A percentile compares a stretch with the other conserved stretches of the same genome.
Conservation (phyloP, 1,140 invertebrate genomes). For the Acromyrmex charruanus region DNA sequence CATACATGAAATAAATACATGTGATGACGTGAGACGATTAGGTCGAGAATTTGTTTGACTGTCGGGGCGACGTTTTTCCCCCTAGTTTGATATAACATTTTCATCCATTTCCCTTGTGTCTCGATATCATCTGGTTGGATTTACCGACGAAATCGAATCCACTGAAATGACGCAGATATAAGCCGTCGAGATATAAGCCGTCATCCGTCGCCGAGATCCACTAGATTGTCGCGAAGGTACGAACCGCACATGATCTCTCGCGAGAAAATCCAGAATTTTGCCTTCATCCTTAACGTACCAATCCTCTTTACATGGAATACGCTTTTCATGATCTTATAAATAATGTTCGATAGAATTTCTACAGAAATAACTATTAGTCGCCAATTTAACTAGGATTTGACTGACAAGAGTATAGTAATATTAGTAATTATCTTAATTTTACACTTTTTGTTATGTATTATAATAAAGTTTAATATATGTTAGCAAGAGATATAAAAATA, state of each 20-base stretch:
- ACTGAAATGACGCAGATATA: slow-evolving; percentile 47
- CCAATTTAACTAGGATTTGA: background rate
- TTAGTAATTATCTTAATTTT: background rate
- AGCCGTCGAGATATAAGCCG: slow-evolving; percentile 22
- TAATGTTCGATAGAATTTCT: slow-evolving; percentile 10
- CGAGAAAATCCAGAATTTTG: slow-evolving; percentile 28
- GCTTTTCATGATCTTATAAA: slow-evolving; percentile 8
- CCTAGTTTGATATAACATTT: slow-evolving; percentile 28
- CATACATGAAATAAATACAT: background rate
- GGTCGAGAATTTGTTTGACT: slow-evolving; percentile 37
- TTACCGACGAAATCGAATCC: slow-evolving; percentile 39
- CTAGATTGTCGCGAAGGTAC: slow-evolving; percentile 39
- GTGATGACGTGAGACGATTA: background rate
- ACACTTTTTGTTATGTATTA: background rate
- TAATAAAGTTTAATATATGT: slow-evolving; percentile 5
- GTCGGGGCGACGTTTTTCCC: background rate
- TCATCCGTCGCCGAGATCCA: slow-evolving; percentile 29
- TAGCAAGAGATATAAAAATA: background rate
- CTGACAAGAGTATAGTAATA: background rate
- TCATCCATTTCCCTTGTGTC: slow-evolving; percentile 40
- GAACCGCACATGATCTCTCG: background rate
- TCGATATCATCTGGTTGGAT: slow-evolving; percentile 51
- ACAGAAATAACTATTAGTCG: background rate
- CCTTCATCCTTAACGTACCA: background rate
- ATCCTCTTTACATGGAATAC: background rate